Evolutionary conservation across 2,888 invertebrate species (phyloP), one percentile per base, ranked within the genome.

Genomic region (Andrena minutula): DNA sequence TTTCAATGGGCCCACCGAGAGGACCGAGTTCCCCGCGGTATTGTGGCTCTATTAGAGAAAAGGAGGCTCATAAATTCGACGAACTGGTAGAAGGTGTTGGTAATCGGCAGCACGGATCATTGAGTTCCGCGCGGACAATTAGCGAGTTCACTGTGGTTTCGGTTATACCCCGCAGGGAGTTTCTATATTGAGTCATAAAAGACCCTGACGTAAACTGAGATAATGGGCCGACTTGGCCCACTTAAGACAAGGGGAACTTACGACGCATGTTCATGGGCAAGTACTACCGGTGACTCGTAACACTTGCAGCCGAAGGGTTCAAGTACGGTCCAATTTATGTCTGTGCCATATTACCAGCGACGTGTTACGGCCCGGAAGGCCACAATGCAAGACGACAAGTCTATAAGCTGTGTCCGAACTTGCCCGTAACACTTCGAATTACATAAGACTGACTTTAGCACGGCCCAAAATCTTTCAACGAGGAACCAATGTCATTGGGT

Each of bases 191-290:
- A 82, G 80, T 86, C 89, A 79, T 90, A 89, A 91, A 90, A 90
- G 90, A 88, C 75, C 82, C 71, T 61, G 81, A 84, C 85, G 84
- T 89, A 86, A 88, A 90, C 88, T 82, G 87, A 85, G 88, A 90
- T 91, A 91, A 91, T 90, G 87, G 90, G 87, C 66, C 80, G 89
- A 91, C 88, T 90, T 91, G 86, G 90, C 88, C 85, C 88, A 89
- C 89, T 90, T 86, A 86, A 88, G 87, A 64, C 81, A 63, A 20
- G 58, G 73, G 32, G 84, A 88, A 88, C 89, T 88, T 89, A 89
- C 82, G 84, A 81, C 84, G 80, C 85, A 76, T 82, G 82, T 85
- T 81, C 85, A 65, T 61, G 84, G 72, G 64, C 88, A 70, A 81
- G 75, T 75, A 86, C 61, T 26, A 73, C 53, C 51, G 75, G 76